These are phyloP conservation scores for Malacoctenus gilli DNA, from an alignment of 2,797 vertebrate genomes.

Conservation along the genomic window DNA sequence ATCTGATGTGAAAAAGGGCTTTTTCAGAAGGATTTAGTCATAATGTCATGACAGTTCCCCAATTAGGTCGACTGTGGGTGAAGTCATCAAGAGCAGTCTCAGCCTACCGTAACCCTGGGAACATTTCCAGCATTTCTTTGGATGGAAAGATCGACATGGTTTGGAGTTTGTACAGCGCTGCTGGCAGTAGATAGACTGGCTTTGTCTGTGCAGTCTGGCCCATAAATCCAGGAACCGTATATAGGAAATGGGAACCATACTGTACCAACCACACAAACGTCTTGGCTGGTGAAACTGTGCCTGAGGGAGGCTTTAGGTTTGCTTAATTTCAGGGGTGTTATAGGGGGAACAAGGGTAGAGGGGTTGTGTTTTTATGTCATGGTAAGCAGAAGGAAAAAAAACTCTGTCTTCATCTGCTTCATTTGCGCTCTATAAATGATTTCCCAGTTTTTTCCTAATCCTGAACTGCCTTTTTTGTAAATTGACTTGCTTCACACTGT, in stretches of 20 bases:
- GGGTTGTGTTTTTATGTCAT: background rate
- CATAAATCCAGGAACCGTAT: conserved; percentile 36
- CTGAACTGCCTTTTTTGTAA: background rate
- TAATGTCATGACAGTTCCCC: conserved; percentile 64
- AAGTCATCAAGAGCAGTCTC: conserved; percentile 56
- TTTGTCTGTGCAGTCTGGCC: conserved; percentile 45
- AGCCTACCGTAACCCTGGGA: conserved; percentile 59
- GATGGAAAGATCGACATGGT: conserved; percentile 60
- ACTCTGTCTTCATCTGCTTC: background rate
- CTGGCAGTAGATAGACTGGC: conserved; percentile 47
- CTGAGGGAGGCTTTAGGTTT: conserved; percentile 17
- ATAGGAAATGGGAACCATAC: conserved; percentile 48
- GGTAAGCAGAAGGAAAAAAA: background rate
- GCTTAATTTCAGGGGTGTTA: conserved; percentile 19
- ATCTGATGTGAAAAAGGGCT: conserved; percentile 50
- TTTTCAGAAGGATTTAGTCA: conserved; percentile 43
- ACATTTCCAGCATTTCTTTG: conserved; percentile 47
- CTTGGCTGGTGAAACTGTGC: conserved; percentile 18
- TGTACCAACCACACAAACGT: conserved; percentile 29
- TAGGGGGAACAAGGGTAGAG: conserved; percentile 4
- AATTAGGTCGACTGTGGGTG: conserved; percentile 63
- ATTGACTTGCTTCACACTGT: background rate
- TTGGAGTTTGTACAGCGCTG: conserved; percentile 47
- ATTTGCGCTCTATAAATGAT: conserved; percentile 20
- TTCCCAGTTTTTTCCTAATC: conserved; percentile 4